Evolutionary conservation across 2,113 vertebrate genomes (phyloP).

Genomic region (Urocolius indicus): DNA sequence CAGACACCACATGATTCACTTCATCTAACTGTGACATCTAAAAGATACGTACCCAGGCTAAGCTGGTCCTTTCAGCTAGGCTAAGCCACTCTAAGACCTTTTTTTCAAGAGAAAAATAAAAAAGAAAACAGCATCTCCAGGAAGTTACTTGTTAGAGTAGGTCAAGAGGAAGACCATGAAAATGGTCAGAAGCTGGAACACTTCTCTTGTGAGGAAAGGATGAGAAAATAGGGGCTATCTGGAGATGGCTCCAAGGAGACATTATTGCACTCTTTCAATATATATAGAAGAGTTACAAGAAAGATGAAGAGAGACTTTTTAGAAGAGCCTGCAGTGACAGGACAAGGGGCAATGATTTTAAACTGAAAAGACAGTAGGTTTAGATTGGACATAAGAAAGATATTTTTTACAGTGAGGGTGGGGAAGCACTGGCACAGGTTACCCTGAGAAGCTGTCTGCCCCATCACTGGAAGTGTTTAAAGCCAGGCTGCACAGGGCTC

Average conservation of each 20-base stretch:
- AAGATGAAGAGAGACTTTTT: background rate
- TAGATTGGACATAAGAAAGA: background rate
- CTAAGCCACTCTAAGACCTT: background rate
- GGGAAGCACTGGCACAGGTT: background rate
- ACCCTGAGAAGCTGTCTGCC: background rate
- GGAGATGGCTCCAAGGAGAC: background rate
- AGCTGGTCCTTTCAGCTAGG: background rate
- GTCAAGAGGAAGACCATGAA: background rate
- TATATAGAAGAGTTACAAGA: background rate
- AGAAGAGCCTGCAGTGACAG: background rate
- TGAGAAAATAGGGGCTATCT: background rate
- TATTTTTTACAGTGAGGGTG: background rate
- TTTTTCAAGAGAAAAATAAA: too few species aligned
- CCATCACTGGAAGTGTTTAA: background rate
- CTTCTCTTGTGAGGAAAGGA: background rate
- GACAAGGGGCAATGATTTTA: background rate
- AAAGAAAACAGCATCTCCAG: background rate
- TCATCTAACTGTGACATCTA: background rate
- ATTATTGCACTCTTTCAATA: background rate
- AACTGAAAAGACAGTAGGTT: background rate
- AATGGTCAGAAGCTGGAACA: background rate
- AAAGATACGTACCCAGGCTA: background rate
- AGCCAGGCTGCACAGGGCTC: accelerated
- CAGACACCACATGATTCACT: background rate
- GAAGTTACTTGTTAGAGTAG: background rate